phyloP scores from a whole-genome alignment of 2,888 invertebrate species.

The Erynnis tages region DNA sequence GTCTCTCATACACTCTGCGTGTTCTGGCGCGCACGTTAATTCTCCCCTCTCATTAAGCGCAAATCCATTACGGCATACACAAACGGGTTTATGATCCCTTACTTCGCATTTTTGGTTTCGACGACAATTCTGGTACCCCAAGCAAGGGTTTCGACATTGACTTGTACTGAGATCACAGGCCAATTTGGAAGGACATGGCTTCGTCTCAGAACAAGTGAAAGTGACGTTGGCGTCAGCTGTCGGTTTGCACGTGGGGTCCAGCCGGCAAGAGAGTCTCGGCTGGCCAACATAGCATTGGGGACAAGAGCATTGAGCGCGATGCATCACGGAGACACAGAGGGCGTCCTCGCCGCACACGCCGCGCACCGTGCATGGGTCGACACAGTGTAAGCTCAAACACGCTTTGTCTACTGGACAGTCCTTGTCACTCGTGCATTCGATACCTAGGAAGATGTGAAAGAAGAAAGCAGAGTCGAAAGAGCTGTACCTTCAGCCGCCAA shows the following conservation, averaged over 20 bases:
- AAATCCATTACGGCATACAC: conserved; percentile 94
- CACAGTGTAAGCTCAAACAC: conserved; percentile 94
- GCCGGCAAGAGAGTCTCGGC: conserved; percentile 89
- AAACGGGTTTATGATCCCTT: conserved; percentile 90
- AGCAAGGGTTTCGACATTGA: conserved; percentile 91
- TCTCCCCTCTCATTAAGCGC: conserved; percentile 93
- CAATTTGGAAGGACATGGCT: conserved; percentile 87
- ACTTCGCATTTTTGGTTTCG: conserved; percentile 94
- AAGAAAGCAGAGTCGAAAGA: conserved; percentile 85
- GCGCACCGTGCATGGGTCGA: conserved; percentile 94
- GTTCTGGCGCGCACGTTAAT: conserved; percentile 91
- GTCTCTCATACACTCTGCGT: conserved; percentile 89
- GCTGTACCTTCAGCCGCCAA: conserved; percentile 93
- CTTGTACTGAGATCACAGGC: conserved; percentile 87
- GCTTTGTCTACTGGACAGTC: conserved; percentile 96
- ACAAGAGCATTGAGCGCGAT: conserved; percentile 93
- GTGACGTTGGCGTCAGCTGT: conserved; percentile 82
- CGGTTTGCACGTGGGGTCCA: conserved; percentile 89
- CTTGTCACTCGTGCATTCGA: conserved; percentile 94
- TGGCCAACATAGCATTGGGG: conserved; percentile 93
- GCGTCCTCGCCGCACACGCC: conserved; percentile 95
- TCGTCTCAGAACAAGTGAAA: conserved; percentile 84
- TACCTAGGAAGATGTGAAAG: conserved; percentile 85
- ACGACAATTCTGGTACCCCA: conserved; percentile 86
- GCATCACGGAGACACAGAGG: conserved; percentile 91